Percentiles rank a stretch among this genome's conserved stretches.
These are phyloP conservation scores for Sminthurides aquaticus DNA, from an alignment of 2,888 invertebrate genomes.

Conservation along the genomic window DNA sequence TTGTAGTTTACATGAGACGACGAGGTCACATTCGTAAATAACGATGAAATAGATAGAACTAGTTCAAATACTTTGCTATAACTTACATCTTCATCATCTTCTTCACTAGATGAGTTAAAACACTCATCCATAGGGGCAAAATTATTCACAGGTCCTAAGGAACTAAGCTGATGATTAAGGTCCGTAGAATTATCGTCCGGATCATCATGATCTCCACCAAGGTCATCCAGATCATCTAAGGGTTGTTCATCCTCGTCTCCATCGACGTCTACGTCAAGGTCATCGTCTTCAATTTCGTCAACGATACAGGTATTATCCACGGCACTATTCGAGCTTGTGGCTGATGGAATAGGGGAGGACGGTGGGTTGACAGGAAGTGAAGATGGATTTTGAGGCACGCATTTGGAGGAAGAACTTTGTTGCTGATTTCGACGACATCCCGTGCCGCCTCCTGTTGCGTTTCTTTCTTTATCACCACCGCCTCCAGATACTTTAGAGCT, in stretches of 20 bases:
- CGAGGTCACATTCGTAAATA: no score
- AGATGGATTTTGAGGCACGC: conserved; percentile 31
- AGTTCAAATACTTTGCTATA: no score
- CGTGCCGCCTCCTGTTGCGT: conserved; percentile 23
- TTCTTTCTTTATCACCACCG: conserved; percentile 2
- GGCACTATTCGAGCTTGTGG: conserved; percentile 13
- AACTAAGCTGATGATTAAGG: conserved; percentile 13
- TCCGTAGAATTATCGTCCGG: conserved; percentile 16
- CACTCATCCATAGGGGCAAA: conserved; percentile 15
- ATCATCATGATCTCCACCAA: conserved; percentile 18
- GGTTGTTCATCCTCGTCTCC: conserved; percentile 24
- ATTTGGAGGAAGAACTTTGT: conserved; percentile 26
- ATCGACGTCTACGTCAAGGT: conserved; percentile 37
- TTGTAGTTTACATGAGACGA: no score
- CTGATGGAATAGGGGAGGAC: conserved; percentile 27
- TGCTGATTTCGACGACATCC: conserved; percentile 26
- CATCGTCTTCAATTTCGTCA: conserved; percentile 35
- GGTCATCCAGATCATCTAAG: conserved; percentile 23
- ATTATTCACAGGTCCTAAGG: conserved; percentile 14
- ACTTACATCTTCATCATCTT: conserved; percentile 22
- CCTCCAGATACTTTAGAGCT: conserved; percentile 33
- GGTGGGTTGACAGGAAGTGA: conserved; percentile 28
- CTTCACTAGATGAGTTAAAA: conserved; percentile 15
- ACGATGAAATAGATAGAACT: no score
- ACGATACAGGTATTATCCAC: conserved; percentile 21